Conservation (phyloP, 1,140 invertebrate genomes). For the Globodera ellingtonae region DNA sequence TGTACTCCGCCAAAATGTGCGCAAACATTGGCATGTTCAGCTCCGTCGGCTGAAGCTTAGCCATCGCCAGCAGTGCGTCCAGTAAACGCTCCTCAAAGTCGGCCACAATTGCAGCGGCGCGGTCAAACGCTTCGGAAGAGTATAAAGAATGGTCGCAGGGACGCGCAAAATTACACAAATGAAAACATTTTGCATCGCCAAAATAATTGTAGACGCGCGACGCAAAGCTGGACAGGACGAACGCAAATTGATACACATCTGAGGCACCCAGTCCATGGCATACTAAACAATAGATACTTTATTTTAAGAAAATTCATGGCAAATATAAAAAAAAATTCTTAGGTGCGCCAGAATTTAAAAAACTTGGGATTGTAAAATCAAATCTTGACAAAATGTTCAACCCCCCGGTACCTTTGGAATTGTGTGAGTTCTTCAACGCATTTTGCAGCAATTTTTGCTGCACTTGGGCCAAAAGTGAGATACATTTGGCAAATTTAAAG, state of each 20-base stretch:
- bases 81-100: conserved; percentile 18
- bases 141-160: neutral
- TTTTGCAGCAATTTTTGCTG: neutral
- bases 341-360: no score
- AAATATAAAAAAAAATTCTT: no score
- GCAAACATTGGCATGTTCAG: conserved; percentile 1
- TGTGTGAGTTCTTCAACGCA: neutral
- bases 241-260: conserved; percentile 11
- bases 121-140: neutral
- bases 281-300: no score
- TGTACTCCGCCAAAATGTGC: conserved; percentile 6
- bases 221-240: conserved; percentile 22
- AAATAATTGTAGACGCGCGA: conserved; percentile 25
- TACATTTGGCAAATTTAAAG: neutral
- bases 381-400: no score
- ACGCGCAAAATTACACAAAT: neutral
- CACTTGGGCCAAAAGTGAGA: conserved; percentile 7
- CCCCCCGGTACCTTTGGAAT: neutral
- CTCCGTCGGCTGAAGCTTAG: neutral
- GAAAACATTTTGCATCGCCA: neutral
- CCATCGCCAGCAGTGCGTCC: neutral
- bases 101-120: conserved; percentile 3
- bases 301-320: no score
- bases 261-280: neutral
- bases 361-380: no score